A percentile compares a stretch with the other conserved stretches of the same genome.
These are phyloP conservation scores for Pomatostomus ruficeps DNA, from an alignment of 2,113 vertebrate species.

Conservation along the genomic window DNA sequence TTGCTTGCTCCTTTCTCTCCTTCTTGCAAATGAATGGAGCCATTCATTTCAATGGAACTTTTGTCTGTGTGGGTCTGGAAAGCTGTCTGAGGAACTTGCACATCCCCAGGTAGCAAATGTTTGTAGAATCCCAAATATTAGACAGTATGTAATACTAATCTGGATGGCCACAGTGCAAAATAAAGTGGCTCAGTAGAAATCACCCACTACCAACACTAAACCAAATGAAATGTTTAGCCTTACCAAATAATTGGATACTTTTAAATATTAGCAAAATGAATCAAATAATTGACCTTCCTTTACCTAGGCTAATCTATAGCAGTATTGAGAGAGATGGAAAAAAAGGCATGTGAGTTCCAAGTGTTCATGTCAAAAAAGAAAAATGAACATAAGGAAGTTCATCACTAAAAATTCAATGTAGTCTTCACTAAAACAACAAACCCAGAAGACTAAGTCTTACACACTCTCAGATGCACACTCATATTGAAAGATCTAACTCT, in stretches of 20 bases:
- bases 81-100: conserved; percentile 1
- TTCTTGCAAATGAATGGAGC: conserved; percentile 54
- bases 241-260: not conserved
- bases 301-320: not conserved
- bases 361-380: not conserved
- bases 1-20: conserved; percentile 4
- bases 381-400: not conserved
- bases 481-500: not conserved
- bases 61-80: conserved; percentile 60
- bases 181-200: not conserved
- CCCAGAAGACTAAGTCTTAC: rapidly evolving
- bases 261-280: not conserved
- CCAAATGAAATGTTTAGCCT: not conserved
- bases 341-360: not conserved
- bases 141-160: not conserved
- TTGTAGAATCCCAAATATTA: conserved; percentile 42
- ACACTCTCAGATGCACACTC: not conserved
- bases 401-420: not conserved
- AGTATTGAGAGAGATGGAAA: not conserved
- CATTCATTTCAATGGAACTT: conserved; percentile 68
- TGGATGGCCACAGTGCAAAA: not conserved
- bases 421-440: not conserved
- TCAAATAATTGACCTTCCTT: not conserved
- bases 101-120: conserved; percentile 65
- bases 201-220: not conserved